Evolutionary conservation across 2,797 vertebrate genomes (phyloP).

Genomic region (Sebastes oblongus): DNA sequence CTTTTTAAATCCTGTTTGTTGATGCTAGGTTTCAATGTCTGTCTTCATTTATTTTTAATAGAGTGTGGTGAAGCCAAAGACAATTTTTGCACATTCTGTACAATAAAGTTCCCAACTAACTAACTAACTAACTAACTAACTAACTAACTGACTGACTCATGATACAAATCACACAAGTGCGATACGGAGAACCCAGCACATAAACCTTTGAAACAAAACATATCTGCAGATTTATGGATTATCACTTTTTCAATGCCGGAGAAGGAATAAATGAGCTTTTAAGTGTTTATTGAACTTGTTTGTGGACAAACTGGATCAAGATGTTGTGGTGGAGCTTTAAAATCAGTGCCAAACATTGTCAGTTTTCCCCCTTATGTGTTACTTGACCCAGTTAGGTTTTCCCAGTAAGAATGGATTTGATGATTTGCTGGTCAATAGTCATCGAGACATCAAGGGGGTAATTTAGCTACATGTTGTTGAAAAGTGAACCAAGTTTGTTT

Average conservation of each 20-base stretch:
- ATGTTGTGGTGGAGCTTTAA: neutral
- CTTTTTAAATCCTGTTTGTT: neutral
- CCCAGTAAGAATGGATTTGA: neutral
- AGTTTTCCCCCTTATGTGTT: neutral
- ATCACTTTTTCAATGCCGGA: neutral
- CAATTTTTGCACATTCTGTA: neutral
- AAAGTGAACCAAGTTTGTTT: neutral
- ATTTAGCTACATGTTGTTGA: neutral
- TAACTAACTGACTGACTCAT: neutral
- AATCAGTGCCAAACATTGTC: neutral
- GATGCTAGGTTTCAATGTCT: neutral
- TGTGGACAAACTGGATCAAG: neutral
- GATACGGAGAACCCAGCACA: neutral
- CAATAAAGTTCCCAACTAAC: neutral
- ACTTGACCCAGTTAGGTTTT: neutral
- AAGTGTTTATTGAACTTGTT: neutral
- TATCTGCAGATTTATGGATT: conserved; percentile 1
- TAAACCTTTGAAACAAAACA: neutral
- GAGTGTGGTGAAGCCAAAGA: neutral
- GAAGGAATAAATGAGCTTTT: neutral
- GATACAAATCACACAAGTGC: neutral
- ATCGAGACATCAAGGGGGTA: neutral
- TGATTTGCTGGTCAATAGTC: neutral
- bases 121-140: no score
- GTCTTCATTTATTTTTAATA: neutral